Percentiles rank a stretch among this genome's conserved stretches.
Conservation (phyloP, 1,140 invertebrate genomes). For the Drosophila setifemur region DNA sequence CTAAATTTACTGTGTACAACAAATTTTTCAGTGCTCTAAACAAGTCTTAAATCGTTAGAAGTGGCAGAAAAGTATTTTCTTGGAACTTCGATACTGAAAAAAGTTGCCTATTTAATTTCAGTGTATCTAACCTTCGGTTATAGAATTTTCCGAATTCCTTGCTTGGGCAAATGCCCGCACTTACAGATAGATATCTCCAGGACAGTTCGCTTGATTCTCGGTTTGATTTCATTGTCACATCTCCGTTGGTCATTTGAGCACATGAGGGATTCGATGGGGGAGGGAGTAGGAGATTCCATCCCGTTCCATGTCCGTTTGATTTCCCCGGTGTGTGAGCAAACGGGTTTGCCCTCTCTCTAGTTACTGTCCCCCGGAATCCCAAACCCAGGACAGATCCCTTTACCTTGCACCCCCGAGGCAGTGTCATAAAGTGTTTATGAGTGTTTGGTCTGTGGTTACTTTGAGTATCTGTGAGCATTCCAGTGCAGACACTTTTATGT, state of each 20-base stretch:
- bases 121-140: neutral
- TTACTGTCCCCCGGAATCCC: neutral
- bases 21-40: too few relatives aligned
- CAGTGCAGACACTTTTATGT: slow-evolving; percentile 43
- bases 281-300: neutral
- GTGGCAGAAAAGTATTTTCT: neutral
- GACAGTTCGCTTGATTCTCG: slow-evolving; percentile 22
- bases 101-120: too few relatives aligned
- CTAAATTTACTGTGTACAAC: too few relatives aligned
- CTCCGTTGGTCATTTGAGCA: slow-evolving; percentile 33
- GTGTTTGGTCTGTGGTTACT: slow-evolving; percentile 38
- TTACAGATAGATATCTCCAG: slow-evolving; percentile 15
- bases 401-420: slow-evolving; percentile 28
- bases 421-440: slow-evolving; percentile 77
- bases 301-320: slow-evolving; percentile 62
- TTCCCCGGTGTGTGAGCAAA: slow-evolving; percentile 64
- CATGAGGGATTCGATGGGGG: slow-evolving; percentile 30
- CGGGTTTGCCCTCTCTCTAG: neutral
- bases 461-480: slow-evolving; percentile 17
- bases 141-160: slow-evolving; percentile 7
- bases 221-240: slow-evolving; percentile 75
- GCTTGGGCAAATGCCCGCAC: slow-evolving; percentile 36
- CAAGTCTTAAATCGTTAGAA: neutral
- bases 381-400: slow-evolving; percentile 1
- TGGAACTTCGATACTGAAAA: neutral